Conservation (phyloP, 1,140 invertebrate genomes). For the Teleopsis dalmanni region DNA sequence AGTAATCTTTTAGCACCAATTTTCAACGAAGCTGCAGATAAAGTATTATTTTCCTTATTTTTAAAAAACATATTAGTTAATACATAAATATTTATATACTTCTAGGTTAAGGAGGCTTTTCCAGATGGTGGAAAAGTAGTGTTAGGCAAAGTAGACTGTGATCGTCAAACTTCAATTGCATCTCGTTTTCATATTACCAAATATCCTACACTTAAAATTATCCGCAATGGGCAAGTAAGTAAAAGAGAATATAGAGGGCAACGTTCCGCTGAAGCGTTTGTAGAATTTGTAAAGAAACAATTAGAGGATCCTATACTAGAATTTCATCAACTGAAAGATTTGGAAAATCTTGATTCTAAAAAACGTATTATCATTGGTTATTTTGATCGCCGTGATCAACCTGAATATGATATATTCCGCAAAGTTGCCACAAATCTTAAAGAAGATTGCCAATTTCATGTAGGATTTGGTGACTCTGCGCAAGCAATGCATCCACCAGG, state of each 20-base stretch:
- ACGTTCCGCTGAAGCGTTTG: slow-evolving; percentile 68
- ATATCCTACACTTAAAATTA: slow-evolving; percentile 96
- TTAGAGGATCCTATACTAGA: slow-evolving; percentile 82
- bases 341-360: slow-evolving; percentile 74
- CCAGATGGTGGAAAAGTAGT: slow-evolving; percentile 77
- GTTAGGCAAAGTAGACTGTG: slow-evolving; percentile 96
- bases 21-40: slow-evolving; percentile 92
- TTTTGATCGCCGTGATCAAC: slow-evolving; percentile 74
- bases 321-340: slow-evolving; percentile 65
- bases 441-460: slow-evolving; percentile 93
- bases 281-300: slow-evolving; percentile 82
- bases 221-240: slow-evolving; percentile 85
- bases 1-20: slow-evolving; percentile 94
- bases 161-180: slow-evolving; percentile 76
- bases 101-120: slow-evolving; percentile 56
- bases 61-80: slow-evolving; percentile 1
- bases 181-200: slow-evolving; percentile 92
- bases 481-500: slow-evolving; percentile 74
- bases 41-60: slow-evolving; percentile 50
- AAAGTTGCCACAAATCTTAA: slow-evolving; percentile 81
- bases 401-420: slow-evolving; percentile 71
- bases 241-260: slow-evolving; percentile 92
- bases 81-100: slow-evolving; percentile 1
- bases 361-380: slow-evolving; percentile 92
- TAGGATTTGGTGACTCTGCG: slow-evolving; percentile 82